Evolutionary conservation across 2,113 vertebrate genomes (phyloP), one percentile per base, ranked within the genome.

Genomic region (Bubalus kerabau): DNA sequence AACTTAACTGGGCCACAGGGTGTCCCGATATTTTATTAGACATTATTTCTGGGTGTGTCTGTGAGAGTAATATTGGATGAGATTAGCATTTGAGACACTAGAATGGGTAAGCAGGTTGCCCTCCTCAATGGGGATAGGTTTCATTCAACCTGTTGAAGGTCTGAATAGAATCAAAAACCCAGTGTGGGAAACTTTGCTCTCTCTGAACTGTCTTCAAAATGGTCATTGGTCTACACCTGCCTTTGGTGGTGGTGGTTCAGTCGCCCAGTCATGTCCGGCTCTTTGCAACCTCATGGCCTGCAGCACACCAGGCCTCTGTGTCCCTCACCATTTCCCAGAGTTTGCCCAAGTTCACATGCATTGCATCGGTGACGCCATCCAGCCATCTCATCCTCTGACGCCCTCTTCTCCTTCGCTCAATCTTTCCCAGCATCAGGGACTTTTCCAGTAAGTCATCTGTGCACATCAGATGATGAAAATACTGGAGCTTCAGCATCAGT

Each of bases 191-290:
- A 57, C 23, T 21, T 81, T 28, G 15, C 56, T 90, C 5, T 91
- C 46, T 85, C 30, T 82, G 80, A 32, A 67, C n/a, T 74, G 10
- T 57, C 12, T 50, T 71, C 2, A 6, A 43, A 15, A 26, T 24
- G 30, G 30, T 17, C 15, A 74, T 57, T 1, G 3, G 9, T 87
- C 14, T 80, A 88, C 30, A 64, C 24, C 30, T 36, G 21, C 2
- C 19, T 88, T 1, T 67, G n/a, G 64, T 71, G 64, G n/a, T 67
- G 60, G 28, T 62, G 0, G 10, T 23, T 23, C 19, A 71, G 67
- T 71, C 0, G 2, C 19, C n/a, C 19, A 40, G 19, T 71, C n/a
- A 3, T 13, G n/a, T 71, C 67, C 1, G 0, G 23, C n/a, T 71
- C n/a, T 71, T 40, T 71, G 67, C n/a, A 23, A 23, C 19, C n/a